A percentile compares a stretch with the other conserved stretches of the same genome.
Evolutionary conservation across 2,113 vertebrate genomes (phyloP).

Genomic region (Sapayoa aenigma): DNA sequence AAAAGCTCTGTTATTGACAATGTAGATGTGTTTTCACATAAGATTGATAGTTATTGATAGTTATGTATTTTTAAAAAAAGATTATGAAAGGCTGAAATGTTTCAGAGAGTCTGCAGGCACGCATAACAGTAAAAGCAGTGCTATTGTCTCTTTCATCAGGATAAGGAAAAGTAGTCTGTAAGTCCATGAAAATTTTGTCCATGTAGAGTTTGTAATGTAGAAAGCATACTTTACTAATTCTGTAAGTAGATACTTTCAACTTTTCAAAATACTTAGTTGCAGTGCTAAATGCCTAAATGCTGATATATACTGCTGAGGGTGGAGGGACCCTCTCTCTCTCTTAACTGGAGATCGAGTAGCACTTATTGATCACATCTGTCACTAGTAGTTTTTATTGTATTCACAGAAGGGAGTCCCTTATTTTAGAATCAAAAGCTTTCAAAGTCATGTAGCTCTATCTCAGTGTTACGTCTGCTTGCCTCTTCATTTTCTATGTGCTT

Average conservation of each 20-base stretch:
- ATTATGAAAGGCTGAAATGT: not conserved
- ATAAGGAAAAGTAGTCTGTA: not conserved
- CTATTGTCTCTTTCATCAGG: not conserved
- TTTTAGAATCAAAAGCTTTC: not conserved
- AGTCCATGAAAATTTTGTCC: not conserved
- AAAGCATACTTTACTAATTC: not conserved
- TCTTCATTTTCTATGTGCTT: not conserved
- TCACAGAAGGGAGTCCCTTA: not conserved
- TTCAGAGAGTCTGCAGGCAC: not conserved
- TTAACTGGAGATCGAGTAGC: not conserved
- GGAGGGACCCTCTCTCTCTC: not conserved
- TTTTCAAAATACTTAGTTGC: not conserved
- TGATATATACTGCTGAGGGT: not conserved
- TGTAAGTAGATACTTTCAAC: not conserved
- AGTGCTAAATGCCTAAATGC: not conserved
- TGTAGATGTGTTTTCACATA: not conserved
- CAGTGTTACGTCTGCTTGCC: not conserved
- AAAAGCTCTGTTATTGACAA: not conserved
- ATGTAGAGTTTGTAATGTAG: not conserved
- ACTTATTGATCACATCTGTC: not conserved
- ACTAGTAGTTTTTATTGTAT: not conserved
- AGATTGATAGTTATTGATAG: not conserved
- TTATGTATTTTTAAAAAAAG: not conserved
- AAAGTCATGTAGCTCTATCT: not conserved
- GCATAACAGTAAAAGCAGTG: not conserved